Conservation (phyloP, 2,113 vertebrate species). For the Crotalus tigris region DNA sequence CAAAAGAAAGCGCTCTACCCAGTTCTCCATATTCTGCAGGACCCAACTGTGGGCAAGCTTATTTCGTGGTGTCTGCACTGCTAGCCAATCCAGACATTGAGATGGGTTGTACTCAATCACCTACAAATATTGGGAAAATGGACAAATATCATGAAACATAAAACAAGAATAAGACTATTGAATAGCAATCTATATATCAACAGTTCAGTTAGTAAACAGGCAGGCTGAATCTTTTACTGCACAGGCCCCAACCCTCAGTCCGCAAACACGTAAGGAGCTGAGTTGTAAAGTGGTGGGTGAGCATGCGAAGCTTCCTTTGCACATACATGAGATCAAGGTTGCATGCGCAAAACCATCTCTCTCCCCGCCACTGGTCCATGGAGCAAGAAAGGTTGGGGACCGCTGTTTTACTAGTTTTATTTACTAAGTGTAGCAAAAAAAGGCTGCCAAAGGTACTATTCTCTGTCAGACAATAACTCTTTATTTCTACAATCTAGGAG, state of each 20-base stretch:
- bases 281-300: not conserved
- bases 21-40: conserved; percentile 99
- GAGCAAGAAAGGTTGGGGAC: not conserved
- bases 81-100: conserved; percentile 98
- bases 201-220: not conserved
- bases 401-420: not conserved
- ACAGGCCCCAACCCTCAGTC: not conserved
- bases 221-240: not conserved
- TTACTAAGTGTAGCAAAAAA: not conserved
- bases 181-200: not conserved
- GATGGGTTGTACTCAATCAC: conserved; percentile 99
- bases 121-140: conserved; percentile 60
- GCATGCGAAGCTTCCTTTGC: no score
- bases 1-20: conserved; percentile 97
- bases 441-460: not conserved
- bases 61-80: conserved; percentile 95
- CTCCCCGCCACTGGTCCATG: not conserved
- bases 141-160: not conserved
- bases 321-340: no score
- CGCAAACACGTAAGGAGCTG: not conserved
- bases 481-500: not conserved
- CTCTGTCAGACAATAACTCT: not conserved
- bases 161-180: not conserved
- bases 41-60: conserved; percentile 99
- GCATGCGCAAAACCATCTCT: not conserved